Evolutionary conservation across 1,140 invertebrate species (phyloP), one percentile per base, ranked within the genome.

Genomic region (Drosophila auraria): DNA sequence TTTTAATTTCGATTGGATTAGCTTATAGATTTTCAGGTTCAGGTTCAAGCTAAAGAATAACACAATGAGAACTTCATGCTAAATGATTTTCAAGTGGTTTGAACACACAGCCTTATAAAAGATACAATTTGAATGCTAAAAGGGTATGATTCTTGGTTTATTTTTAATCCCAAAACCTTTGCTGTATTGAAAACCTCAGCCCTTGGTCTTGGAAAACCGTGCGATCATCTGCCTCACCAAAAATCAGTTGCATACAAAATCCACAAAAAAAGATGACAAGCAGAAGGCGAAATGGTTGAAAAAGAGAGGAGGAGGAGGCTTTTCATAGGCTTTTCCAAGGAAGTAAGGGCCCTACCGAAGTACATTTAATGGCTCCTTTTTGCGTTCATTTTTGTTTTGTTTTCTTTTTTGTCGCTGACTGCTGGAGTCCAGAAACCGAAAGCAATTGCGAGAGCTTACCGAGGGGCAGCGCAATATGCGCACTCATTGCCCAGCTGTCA

Each of bases 401-500:
- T 45, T 17, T 40, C 47, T 20, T 40, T 58, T 5, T 53, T 15
- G 14, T 7, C 50, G 12, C 42, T 36, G 33, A 9, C 33, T 11
- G 9, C 11, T 14, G 40, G 9, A 56, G 30, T 40, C 50, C 68
- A 14, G 45, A 82, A 58, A 69, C 78, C 61, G 53, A 82, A 83
- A 76, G 77, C 82, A 86, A 86, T 78, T 84, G 82, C 61, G 69
- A 80, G 73, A 78, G 75, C 75, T 78, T 78, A 78, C 60, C 25
- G 71, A 59, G 44, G 42, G 49, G 25, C 33, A 69, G 56, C 65
- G 82, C 78, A 83, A 87, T 83, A 83, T 89, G 84, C 78, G 65
- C 66, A 87, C 84, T 87, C 84, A 87, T 83, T 87, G 81, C 56
- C 75, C 74, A 80, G 65, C 74, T 78, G 75, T 70, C 72, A 75